These are phyloP conservation scores for Microcebus lehilahytsara DNA, from an alignment of 2,113 vertebrate species.

Conservation along the genomic window DNA sequence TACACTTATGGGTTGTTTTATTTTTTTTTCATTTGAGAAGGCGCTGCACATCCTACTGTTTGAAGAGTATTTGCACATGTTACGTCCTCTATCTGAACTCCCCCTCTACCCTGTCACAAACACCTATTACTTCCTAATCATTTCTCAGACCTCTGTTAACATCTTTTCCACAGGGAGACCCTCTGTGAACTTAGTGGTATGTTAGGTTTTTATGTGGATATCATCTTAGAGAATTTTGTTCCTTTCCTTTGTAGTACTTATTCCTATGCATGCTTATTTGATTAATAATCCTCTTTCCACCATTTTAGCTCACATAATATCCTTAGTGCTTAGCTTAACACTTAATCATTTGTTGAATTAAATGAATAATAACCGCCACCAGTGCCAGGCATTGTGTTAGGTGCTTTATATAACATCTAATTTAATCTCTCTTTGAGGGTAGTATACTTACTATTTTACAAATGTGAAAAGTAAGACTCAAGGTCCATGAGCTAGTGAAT, in stretches of 20 bases:
- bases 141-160: slow-evolving; percentile 19
- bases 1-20: neutral
- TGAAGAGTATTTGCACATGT: neutral
- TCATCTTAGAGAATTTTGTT: slow-evolving; percentile 4
- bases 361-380: neutral
- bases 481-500: neutral
- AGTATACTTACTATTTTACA: neutral
- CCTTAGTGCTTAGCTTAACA: slow-evolving; percentile 7
- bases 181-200: neutral
- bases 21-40: neutral
- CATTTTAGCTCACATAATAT: neutral
- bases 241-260: neutral
- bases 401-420: neutral
- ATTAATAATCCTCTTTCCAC: neutral
- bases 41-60: neutral
- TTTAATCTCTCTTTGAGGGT: neutral
- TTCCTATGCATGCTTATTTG: neutral
- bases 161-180: neutral
- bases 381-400: neutral
- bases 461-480: neutral
- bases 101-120: neutral
- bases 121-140: neutral
- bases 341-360: neutral
- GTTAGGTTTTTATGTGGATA: neutral
- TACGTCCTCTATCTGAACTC: neutral